Conservation (phyloP, 2,888 invertebrate genomes). For the Melieria crassipennis region DNA sequence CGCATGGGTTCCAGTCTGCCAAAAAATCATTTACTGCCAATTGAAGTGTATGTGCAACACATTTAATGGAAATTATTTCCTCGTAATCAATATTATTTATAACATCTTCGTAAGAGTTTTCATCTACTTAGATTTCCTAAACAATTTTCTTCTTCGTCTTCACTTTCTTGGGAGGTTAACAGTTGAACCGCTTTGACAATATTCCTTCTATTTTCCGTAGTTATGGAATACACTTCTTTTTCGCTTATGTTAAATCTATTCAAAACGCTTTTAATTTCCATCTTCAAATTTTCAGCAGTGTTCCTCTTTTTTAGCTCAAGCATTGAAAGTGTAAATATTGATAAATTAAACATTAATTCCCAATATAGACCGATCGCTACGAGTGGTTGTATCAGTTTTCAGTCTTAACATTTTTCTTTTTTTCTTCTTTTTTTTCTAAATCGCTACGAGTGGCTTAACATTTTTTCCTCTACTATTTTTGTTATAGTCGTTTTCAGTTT, state of each 20-base stretch:
- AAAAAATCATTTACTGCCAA: neutral
- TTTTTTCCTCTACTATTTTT: neutral
- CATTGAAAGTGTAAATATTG: slow-evolving; percentile 9
- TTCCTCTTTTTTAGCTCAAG: slow-evolving; percentile 5
- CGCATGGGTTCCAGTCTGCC: neutral
- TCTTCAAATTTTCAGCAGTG: neutral
- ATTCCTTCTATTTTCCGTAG: slow-evolving; percentile 23
- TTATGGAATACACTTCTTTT: slow-evolving; percentile 17
- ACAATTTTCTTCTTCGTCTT: slow-evolving; percentile 9
- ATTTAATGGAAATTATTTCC: neutral
- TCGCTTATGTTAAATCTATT: slow-evolving; percentile 2
- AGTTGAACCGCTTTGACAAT: slow-evolving; percentile 20
- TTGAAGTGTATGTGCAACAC: slow-evolving; percentile 7
- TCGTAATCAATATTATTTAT: neutral
- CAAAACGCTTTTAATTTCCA: slow-evolving; percentile 9
- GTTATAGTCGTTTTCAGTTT: neutral
- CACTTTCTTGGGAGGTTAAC: slow-evolving; percentile 1
- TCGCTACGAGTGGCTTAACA: neutral
- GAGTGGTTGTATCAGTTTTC: no score
- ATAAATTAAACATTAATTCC: slow-evolving; percentile 3
- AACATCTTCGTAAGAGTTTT: neutral
- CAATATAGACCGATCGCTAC: neutral
- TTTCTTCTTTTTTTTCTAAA: no score
- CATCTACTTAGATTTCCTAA: no score
- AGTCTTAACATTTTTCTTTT: no score